phyloP scores from a whole-genome alignment of 2,888 invertebrate genomes.

The Phasia obesa region DNA sequence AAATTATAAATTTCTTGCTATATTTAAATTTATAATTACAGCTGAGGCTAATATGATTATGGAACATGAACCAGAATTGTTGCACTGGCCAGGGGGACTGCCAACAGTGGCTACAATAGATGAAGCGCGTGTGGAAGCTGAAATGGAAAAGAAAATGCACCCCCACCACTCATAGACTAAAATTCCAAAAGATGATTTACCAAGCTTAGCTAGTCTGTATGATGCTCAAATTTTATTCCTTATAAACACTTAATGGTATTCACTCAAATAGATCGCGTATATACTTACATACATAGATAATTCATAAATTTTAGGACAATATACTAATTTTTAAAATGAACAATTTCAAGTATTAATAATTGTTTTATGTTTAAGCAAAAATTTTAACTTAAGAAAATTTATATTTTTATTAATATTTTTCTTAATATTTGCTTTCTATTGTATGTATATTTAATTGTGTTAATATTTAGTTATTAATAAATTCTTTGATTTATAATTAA shows the following conservation, averaged over 20 bases:
- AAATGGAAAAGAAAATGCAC: slow-evolving; percentile 87
- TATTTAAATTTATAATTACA: slow-evolving; percentile 67
- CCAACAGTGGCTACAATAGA: slow-evolving; percentile 90
- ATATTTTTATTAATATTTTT: background rate
- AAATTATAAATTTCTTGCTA: background rate
- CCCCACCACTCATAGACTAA: slow-evolving; percentile 83
- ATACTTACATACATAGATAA: too few relatives aligned
- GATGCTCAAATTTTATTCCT: slow-evolving; percentile 47
- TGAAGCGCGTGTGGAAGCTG: slow-evolving; percentile 85
- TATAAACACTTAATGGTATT: slow-evolving; percentile 40
- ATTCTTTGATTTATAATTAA: too few relatives aligned
- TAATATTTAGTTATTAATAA: too few relatives aligned
- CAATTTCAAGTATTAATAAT: slow-evolving; percentile 13
- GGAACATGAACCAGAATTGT: slow-evolving; percentile 87
- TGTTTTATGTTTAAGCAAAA: slow-evolving; percentile 12
- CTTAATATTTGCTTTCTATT: too few relatives aligned
- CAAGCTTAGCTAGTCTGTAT: slow-evolving; percentile 10
- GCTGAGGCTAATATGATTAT: slow-evolving; percentile 92
- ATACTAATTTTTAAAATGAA: slow-evolving; percentile 15
- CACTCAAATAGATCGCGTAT: slow-evolving; percentile 17
- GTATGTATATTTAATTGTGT: background rate
- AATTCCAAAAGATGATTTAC: slow-evolving; percentile 55
- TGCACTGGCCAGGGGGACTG: slow-evolving; percentile 89
- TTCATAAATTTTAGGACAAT: slow-evolving; percentile 48
- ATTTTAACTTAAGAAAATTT: background rate